Evolutionary conservation across 1,140 invertebrate genomes (phyloP).

Genomic region (Paraescarpia echinospica): DNA sequence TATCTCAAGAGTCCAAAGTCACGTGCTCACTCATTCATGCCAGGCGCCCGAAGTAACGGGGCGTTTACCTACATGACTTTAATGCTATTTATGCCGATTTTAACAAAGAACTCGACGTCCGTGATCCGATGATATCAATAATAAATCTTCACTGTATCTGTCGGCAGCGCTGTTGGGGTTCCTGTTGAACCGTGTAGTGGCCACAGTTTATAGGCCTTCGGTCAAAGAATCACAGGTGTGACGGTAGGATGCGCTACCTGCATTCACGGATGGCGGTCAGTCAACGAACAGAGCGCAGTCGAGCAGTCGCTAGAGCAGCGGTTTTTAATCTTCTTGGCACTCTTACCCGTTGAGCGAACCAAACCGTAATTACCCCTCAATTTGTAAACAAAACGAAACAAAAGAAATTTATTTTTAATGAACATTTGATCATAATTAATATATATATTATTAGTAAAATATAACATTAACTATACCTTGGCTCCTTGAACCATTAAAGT

Average conservation of each 20-base stretch:
- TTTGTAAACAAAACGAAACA: no score
- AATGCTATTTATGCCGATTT: not conserved
- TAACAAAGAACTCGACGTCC: not conserved
- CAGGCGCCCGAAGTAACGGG: not conserved
- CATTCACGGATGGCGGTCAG: not conserved
- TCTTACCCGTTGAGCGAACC: no score
- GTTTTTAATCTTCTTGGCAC: no score
- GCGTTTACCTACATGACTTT: not conserved
- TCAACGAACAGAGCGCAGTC: not conserved
- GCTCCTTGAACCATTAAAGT: no score
- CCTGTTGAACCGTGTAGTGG: not conserved
- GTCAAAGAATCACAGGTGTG: not conserved
- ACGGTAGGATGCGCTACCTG: not conserved
- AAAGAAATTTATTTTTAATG: no score
- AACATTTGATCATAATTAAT: no score
- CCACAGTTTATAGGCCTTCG: not conserved
- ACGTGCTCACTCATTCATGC: not conserved
- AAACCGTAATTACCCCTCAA: no score
- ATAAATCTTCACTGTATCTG: not conserved
- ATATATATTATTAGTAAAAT: no score
- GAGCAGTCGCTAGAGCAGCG: no score
- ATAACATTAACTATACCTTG: no score
- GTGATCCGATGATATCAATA: not conserved
- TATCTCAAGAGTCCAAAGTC: no score
- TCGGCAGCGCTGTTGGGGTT: not conserved